phyloP scores from a whole-genome alignment of 2,113 vertebrate species.

The Poeciliopsis prolifica region DNA sequence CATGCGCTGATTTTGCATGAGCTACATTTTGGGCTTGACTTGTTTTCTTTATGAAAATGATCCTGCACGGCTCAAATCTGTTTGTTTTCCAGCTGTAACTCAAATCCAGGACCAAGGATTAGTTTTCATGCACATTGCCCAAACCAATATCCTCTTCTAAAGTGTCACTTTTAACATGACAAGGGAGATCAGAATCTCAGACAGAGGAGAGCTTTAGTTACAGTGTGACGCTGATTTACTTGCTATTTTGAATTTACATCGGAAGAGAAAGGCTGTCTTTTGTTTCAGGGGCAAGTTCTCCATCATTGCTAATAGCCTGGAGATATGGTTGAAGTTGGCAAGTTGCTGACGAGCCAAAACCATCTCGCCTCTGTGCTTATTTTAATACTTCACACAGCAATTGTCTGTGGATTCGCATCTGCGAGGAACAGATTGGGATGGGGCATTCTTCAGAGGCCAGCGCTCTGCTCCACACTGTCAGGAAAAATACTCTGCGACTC shows the following conservation, averaged over 20 bases:
- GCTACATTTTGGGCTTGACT: constrained; percentile 49
- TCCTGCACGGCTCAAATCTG: constrained; percentile 40
- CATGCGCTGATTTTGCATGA: constrained; percentile 48
- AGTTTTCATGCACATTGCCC: constrained; percentile 34
- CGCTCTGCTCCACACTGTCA: constrained; percentile 49
- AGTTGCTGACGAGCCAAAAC: constrained; percentile 70
- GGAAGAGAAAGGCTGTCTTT: constrained; percentile 55
- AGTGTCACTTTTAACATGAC: constrained; percentile 52
- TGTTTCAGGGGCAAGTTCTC: constrained; percentile 70
- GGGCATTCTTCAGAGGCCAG: constrained; percentile 62
- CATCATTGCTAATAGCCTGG: constrained; percentile 75
- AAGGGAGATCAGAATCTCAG: constrained; percentile 49
- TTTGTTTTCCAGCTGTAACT: constrained; percentile 53
- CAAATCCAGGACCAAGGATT: constrained; percentile 22
- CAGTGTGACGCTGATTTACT: constrained; percentile 41
- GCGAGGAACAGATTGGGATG: constrained; percentile 76
- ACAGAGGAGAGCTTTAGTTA: constrained; percentile 42
- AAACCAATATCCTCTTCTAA: constrained; percentile 62
- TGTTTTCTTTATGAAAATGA: constrained; percentile 66
- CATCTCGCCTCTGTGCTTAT: constrained; percentile 74
- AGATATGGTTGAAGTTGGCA: constrained; percentile 67
- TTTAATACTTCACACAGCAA: constrained; percentile 75
- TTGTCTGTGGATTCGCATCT: constrained; percentile 77
- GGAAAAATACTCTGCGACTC: constrained; percentile 59
- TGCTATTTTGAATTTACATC: constrained; percentile 54